A percentile compares a stretch with the other conserved stretches of the same genome.
These are phyloP conservation scores for Phthorimaea operculella DNA, from an alignment of 1,140 invertebrate species.

Conservation along the genomic window DNA sequence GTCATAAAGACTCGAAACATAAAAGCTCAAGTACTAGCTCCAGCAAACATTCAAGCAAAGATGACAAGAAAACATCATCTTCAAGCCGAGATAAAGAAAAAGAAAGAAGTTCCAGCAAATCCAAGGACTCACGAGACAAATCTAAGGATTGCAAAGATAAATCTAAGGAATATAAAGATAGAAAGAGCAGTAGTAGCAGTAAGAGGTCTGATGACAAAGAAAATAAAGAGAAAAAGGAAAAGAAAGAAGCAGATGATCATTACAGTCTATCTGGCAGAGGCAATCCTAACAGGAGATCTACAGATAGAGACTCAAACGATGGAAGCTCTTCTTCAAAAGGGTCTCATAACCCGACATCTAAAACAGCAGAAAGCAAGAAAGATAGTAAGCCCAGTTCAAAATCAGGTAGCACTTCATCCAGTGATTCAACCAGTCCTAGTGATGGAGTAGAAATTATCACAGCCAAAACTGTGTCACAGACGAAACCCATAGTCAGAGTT, in stretches of 20 bases:
- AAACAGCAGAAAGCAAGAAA: constrained; percentile 45
- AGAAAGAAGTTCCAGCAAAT: constrained; percentile 32
- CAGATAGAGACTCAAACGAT: constrained; percentile 71
- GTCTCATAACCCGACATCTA: constrained; percentile 47
- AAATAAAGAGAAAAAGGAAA: constrained; percentile 53
- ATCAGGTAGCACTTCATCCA: constrained; percentile 56
- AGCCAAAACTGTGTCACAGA: constrained; percentile 27
- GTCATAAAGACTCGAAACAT: constrained; percentile 54
- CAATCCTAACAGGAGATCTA: constrained; percentile 61
- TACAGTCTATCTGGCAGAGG: constrained; percentile 67
- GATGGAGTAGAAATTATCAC: constrained; percentile 46
- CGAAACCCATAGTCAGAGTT: constrained; percentile 42
- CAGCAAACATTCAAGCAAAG: constrained; percentile 54
- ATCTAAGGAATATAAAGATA: constrained; percentile 57
- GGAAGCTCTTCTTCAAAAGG: constrained; percentile 63
- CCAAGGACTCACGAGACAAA: constrained; percentile 43
- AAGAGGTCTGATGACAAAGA: constrained; percentile 48
- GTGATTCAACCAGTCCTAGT: constrained; percentile 55
- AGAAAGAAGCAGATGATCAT: constrained; percentile 68
- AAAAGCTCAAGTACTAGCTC: constrained; percentile 56
- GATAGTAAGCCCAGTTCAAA: constrained; percentile 53
- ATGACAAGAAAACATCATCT: constrained; percentile 41
- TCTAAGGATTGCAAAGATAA: constrained; percentile 53
- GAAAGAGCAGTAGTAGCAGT: constrained; percentile 52
- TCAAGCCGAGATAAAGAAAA: constrained; percentile 42